Conservation (phyloP, 2,888 invertebrate genomes). For the Alcis repandata region DNA sequence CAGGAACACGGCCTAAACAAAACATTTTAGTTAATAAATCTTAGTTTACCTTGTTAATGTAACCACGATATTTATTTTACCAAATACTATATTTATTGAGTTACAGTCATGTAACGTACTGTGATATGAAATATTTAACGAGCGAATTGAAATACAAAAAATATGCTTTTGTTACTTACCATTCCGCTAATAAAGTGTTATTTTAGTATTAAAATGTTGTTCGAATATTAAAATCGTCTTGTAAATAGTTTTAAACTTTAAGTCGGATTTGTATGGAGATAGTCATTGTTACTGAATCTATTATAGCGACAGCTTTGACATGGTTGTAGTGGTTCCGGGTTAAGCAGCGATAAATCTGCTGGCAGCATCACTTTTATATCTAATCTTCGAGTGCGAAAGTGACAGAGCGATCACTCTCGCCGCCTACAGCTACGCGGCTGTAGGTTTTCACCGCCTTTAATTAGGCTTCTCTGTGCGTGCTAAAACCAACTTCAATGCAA, state of each 20-base stretch:
- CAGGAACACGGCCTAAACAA: slow-evolving; percentile 73
- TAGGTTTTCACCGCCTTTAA: no score
- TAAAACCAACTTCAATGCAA: no score
- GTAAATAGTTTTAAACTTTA: slow-evolving; percentile 71
- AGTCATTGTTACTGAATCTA: no score
- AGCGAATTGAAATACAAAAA: slow-evolving; percentile 38
- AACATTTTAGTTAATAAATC: slow-evolving; percentile 49
- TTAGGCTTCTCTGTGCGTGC: no score
- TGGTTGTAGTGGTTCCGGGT: no score
- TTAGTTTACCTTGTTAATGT: slow-evolving; percentile 49
- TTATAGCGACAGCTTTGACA: no score
- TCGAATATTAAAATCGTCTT: slow-evolving; percentile 52
- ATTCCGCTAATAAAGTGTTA: slow-evolving; percentile 27
- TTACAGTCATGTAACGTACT: slow-evolving; percentile 67
- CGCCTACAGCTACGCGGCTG: no score
- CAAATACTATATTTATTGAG: slow-evolving; percentile 52
- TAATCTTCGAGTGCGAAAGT: no score
- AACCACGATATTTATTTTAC: slow-evolving; percentile 35
- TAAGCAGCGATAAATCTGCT: no score
- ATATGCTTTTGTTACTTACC: slow-evolving; percentile 32
- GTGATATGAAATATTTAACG: slow-evolving; percentile 67
- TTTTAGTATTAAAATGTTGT: slow-evolving; percentile 49
- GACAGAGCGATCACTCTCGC: no score
- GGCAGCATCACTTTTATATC: no score
- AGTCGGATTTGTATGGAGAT: no score